phyloP scores from a whole-genome alignment of 1,140 invertebrate species.

The Agraylea sexmaculata region DNA sequence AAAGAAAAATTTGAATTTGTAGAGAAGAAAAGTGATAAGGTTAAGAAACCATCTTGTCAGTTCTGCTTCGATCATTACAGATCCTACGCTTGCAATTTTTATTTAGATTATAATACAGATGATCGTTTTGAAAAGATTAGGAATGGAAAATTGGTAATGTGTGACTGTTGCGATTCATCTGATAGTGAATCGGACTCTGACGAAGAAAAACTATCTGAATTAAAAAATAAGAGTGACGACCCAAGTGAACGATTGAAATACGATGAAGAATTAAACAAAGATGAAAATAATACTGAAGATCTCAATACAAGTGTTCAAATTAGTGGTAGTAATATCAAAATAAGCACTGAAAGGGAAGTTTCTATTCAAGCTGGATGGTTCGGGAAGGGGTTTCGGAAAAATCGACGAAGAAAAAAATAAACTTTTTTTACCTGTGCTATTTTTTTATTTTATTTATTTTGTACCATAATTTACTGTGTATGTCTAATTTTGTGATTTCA shows the following conservation, averaged over 20 bases:
- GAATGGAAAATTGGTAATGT: conserved; percentile 39
- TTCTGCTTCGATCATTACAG: conserved; percentile 44
- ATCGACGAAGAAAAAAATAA: conserved; percentile 28
- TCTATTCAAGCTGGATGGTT: conserved; percentile 47
- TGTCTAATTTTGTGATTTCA: too few relatives aligned
- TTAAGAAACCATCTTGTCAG: conserved; percentile 33
- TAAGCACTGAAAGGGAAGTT: conserved; percentile 19
- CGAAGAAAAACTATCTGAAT: conserved; percentile 25
- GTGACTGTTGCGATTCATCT: conserved; percentile 45
- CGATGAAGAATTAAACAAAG: conserved; percentile 21
- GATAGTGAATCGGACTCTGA: conserved; percentile 30
- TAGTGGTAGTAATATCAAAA: conserved; percentile 16
- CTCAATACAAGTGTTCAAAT: conserved; percentile 23
- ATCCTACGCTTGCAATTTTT: conserved; percentile 42
- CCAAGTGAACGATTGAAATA: conserved; percentile 21
- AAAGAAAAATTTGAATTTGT: conserved; percentile 26
- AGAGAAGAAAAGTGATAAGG: conserved; percentile 12
- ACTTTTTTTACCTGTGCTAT: conserved; percentile 8
- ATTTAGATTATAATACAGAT: conserved; percentile 30
- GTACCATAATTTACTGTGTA: too few relatives aligned
- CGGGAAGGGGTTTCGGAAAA: conserved; percentile 45
- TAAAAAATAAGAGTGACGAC: conserved; percentile 21
- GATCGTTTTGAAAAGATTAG: conserved; percentile 33
- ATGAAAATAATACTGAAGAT: conserved; percentile 22
- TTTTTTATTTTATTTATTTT: background rate